phyloP scores from a whole-genome alignment of 2,888 invertebrate genomes.

The Drosophila koepferae region DNA sequence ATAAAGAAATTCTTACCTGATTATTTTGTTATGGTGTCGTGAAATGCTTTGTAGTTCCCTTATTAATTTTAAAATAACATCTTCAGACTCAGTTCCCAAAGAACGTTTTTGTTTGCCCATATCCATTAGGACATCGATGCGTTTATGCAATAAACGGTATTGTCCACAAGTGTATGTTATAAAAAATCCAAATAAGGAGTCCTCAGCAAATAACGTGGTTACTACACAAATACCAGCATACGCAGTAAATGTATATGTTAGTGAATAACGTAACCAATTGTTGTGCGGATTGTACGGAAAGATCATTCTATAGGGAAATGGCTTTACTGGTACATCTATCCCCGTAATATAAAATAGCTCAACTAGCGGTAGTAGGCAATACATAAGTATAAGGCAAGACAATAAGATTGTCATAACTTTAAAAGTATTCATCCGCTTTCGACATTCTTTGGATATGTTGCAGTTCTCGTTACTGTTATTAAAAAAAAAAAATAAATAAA shows the following conservation, averaged over 20 bases:
- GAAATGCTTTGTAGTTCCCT: constrained; percentile 69
- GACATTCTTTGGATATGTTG: constrained; percentile 73
- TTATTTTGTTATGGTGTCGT: constrained; percentile 77
- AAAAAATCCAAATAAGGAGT: constrained; percentile 84
- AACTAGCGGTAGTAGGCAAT: constrained; percentile 82
- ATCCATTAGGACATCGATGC: constrained; percentile 68
- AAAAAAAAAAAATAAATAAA: neutral
- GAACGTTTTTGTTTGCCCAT: neutral
- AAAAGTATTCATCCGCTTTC: constrained; percentile 78
- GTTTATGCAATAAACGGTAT: constrained; percentile 80
- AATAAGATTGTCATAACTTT: constrained; percentile 81
- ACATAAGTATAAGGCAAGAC: constrained; percentile 82
- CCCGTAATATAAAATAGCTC: constrained; percentile 67
- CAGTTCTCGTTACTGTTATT: constrained; percentile 30
- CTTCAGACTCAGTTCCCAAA: constrained; percentile 1
- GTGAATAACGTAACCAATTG: constrained; percentile 70
- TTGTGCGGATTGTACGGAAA: constrained; percentile 83
- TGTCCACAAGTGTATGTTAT: constrained; percentile 84
- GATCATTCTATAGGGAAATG: constrained; percentile 85
- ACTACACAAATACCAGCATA: constrained; percentile 84
- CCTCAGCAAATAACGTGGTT: constrained; percentile 84
- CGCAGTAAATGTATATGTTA: constrained; percentile 83
- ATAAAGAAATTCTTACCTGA: constrained; percentile 66
- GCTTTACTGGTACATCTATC: constrained; percentile 59
- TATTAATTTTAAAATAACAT: constrained; percentile 51